phyloP scores from a whole-genome alignment of 2,888 invertebrate species.

The Troilus luridus region DNA sequence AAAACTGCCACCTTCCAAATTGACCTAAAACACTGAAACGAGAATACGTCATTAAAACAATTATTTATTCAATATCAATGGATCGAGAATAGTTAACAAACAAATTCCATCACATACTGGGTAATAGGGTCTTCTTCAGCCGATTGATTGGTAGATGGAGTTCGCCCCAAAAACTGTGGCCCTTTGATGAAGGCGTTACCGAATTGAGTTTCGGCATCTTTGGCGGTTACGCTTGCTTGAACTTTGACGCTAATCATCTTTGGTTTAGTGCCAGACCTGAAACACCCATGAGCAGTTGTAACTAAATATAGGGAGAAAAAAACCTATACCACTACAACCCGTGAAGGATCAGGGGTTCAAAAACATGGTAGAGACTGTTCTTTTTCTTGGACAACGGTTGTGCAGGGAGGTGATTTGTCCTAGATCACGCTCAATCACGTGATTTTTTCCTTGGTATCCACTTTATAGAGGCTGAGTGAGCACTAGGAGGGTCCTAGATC shows the following conservation, averaged over 20 bases:
- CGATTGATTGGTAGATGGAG: not conserved
- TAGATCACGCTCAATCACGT: no score
- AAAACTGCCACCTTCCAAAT: slow-evolving; percentile 60
- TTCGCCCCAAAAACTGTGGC: not conserved
- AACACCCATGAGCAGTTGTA: no score
- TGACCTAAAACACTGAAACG: slow-evolving; percentile 53
- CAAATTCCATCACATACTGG: not conserved
- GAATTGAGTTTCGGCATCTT: not conserved
- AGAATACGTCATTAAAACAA: not conserved
- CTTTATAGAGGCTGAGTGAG: no score
- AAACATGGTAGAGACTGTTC: no score
- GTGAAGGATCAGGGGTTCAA: no score
- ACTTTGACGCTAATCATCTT: not conserved
- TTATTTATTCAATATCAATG: not conserved
- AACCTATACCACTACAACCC: no score
- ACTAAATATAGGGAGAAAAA: no score
- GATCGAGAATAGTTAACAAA: not conserved
- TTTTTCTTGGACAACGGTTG: no score
- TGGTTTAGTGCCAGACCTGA: not conserved
- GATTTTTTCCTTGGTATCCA: no score
- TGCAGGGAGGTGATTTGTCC: no score
- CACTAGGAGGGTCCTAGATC: no score
- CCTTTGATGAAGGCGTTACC: slow-evolving; percentile 9
- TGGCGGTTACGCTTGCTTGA: not conserved
- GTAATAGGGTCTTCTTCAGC: not conserved